Evolutionary conservation across 2,113 vertebrate genomes (phyloP), one percentile per base, ranked within the genome.

Genomic region (Laterallus jamaicensis): DNA sequence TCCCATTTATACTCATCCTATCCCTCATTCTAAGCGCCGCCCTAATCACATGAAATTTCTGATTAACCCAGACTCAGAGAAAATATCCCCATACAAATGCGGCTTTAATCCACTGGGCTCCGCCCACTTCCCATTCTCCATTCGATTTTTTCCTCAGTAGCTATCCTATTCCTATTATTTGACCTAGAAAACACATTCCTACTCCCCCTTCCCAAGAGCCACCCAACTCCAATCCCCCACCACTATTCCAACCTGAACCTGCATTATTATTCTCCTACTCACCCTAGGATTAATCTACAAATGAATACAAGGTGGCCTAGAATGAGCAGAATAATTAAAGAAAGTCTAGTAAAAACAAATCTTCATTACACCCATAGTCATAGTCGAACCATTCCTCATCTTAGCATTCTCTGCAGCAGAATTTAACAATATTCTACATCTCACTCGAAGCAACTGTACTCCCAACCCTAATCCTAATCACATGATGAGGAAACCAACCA

Each of bases 341-440:
- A 15, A 18, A 35, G 25, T 25, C 35, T 91, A 91, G 76, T 94
- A 35, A 0, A 88, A 81, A 14, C 8, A 13, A 4, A 25, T 0
- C 0, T 80, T 88, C 0, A 11, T 5, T 0, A 0, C 0, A 2
- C 10, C 59, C 1, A 1, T 71, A 0, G 4, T 50, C 0, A 0
- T 0, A 3, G 6, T 5, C 40, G 11, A 42, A 42, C 40, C 40
- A 42, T 42, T 42, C 40, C 12, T 42, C 14, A 42, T 42, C 40
- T 0, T 59, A 88, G 69, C 77, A 0, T 89, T 89, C 1, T 89
- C 78, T 3, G 3, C 69, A 0, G 28, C 54, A 7, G 76, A 88
- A 0, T 3, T 3, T 88, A 0, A 80, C 18, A 14, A 9, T 70
- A 52, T 52, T 52, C 2, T 70, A 50, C 0, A 50, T 37, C 2